Conservation (phyloP, 1,140 invertebrate genomes). For the Linepithema humile region DNA sequence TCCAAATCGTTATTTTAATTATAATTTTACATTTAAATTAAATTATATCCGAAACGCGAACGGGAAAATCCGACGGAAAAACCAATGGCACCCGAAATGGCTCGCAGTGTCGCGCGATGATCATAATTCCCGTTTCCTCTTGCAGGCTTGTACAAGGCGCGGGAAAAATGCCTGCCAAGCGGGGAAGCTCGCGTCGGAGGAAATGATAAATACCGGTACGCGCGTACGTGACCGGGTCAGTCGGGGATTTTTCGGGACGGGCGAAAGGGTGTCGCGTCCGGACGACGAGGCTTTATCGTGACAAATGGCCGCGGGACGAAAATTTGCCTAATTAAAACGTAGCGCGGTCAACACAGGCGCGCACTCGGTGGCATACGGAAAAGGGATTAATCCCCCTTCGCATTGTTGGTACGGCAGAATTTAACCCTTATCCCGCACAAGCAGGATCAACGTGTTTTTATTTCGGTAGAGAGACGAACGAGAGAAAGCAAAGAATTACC, state of each 20-base stretch:
- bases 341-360: constrained; percentile 33
- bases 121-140: constrained; percentile 27
- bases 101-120: constrained; percentile 3
- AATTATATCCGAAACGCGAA: no score
- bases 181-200: constrained; percentile 1
- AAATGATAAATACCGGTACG: constrained; percentile 48
- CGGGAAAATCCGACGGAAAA: background rate
- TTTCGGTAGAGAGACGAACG: constrained; percentile 1
- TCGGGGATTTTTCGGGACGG: constrained; percentile 43
- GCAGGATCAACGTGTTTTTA: constrained; percentile 10
- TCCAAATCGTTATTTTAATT: no score
- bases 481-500: background rate
- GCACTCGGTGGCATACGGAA: background rate
- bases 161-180: constrained; percentile 36
- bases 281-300: constrained; percentile 46
- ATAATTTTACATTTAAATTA: no score
- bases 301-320: constrained; percentile 49
- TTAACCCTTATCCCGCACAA: constrained; percentile 42
- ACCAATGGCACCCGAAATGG: background rate
- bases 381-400: constrained; percentile 9
- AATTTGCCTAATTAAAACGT: constrained; percentile 56
- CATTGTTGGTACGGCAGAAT: constrained; percentile 3
- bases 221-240: constrained; percentile 40
- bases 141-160: background rate
- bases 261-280: constrained; percentile 23